These are phyloP conservation scores for Stercorarius parasiticus DNA, from an alignment of 2,113 vertebrate species.

Conservation along the genomic window DNA sequence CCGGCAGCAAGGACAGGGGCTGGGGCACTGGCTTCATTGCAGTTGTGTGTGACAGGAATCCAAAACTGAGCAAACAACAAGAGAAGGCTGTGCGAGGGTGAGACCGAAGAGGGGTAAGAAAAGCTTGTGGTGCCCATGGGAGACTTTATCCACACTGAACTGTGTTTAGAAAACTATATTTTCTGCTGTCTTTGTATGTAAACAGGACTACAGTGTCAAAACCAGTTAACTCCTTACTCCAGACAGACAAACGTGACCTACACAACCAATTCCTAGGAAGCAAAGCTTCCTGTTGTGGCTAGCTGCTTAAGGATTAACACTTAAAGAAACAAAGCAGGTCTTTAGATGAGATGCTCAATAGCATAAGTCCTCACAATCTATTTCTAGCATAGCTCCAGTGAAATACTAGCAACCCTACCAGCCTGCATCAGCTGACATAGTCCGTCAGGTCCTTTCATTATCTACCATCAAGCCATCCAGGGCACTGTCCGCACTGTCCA, in stretches of 20 bases:
- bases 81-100: background rate
- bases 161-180: background rate
- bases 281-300: background rate
- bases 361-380: background rate
- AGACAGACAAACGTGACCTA: background rate
- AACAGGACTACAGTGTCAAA: background rate
- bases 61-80: background rate
- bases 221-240: background rate
- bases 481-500: too few species aligned
- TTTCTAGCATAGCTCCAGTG: background rate
- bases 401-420: background rate
- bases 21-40: background rate
- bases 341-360: background rate
- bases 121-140: background rate
- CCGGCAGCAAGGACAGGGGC: background rate
- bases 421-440: background rate
- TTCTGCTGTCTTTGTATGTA: background rate
- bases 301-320: background rate
- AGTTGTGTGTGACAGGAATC: background rate
- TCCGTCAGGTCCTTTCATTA: background rate
- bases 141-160: background rate
- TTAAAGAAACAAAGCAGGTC: background rate
- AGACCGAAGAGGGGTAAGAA: background rate
- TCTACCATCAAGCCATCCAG: background rate
- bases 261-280: background rate